A percentile compares a stretch with the other conserved stretches of the same genome.
Evolutionary conservation across 92 coral and sea anemone species (phyloP).

Genomic region (Palythoa caribaeorum): DNA sequence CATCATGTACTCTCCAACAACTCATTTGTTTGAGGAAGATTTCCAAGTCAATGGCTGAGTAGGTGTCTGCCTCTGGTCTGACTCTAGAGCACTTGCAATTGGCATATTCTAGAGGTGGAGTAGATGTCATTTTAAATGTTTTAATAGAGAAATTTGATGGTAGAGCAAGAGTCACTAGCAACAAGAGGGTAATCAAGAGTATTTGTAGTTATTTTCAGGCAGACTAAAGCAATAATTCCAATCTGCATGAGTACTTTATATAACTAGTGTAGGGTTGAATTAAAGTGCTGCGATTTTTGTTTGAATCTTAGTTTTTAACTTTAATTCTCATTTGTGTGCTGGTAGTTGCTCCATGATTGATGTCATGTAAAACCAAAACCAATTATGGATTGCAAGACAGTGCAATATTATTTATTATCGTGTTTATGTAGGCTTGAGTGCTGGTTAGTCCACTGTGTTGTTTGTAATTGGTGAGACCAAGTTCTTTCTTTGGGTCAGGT

Average conservation of each 20-base stretch:
- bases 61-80: constrained; percentile 48
- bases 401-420: no score
- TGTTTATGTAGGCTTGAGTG: no score
- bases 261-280: background rate
- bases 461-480: no score
- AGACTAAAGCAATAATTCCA: background rate
- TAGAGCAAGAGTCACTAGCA: constrained; percentile 50
- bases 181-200: constrained; percentile 26
- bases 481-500: no score
- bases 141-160: constrained; percentile 32
- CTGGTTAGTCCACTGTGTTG: no score
- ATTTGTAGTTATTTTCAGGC: constrained; percentile 49
- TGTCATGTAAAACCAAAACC: no score
- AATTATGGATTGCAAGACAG: no score
- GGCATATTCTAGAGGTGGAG: constrained; percentile 28
- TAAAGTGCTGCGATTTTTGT: background rate
- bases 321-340: no score
- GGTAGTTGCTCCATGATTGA: no score
- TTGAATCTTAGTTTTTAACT: background rate
- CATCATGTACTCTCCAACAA: constrained; percentile 6
- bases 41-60: constrained; percentile 36
- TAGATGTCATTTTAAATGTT: constrained; percentile 16
- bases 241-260: background rate
- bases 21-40: constrained; percentile 8
- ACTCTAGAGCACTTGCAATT: constrained; percentile 33